These are phyloP conservation scores for Cavia aperea DNA, from an alignment of 2,113 vertebrate species.

Conservation along the genomic window DNA sequence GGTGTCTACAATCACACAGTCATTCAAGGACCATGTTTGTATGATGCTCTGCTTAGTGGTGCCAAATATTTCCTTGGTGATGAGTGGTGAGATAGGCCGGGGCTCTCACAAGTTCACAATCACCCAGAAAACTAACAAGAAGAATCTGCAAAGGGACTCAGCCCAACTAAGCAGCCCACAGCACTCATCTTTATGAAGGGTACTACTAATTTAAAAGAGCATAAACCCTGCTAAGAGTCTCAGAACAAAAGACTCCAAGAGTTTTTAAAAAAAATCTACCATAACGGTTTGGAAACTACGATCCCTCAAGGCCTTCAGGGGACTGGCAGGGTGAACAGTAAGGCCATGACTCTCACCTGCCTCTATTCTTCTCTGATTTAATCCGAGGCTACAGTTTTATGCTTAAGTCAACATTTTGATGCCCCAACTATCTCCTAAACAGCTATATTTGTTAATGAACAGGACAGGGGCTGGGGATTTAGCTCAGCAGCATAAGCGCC, in stretches of 20 bases:
- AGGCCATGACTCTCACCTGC: too few relatives aligned
- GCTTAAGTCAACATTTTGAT: not conserved
- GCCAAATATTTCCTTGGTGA: not conserved
- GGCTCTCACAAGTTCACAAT: not conserved
- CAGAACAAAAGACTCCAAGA: not conserved
- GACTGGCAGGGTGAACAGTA: rapidly evolving
- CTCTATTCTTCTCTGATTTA: not conserved
- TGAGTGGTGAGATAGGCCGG: not conserved
- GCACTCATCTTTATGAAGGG: not conserved
- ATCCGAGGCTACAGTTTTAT: not conserved
- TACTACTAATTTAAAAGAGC: not conserved
- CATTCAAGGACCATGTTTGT: not conserved
- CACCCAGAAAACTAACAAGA: not conserved
- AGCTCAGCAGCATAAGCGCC: too few relatives aligned
- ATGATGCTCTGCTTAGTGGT: too few relatives aligned
- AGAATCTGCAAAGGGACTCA: not conserved
- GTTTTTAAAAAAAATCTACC: not conserved
- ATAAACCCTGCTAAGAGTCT: not conserved
- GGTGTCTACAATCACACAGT: not conserved
- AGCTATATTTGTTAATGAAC: not conserved
- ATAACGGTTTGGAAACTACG: not conserved
- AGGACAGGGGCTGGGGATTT: not conserved
- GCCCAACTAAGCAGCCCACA: not conserved
- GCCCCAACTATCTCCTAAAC: too few relatives aligned
- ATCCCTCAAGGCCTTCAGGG: not conserved